These are phyloP conservation scores for Homarus americanus DNA, from an alignment of 1,140 invertebrate genomes.

Conservation along the genomic window DNA sequence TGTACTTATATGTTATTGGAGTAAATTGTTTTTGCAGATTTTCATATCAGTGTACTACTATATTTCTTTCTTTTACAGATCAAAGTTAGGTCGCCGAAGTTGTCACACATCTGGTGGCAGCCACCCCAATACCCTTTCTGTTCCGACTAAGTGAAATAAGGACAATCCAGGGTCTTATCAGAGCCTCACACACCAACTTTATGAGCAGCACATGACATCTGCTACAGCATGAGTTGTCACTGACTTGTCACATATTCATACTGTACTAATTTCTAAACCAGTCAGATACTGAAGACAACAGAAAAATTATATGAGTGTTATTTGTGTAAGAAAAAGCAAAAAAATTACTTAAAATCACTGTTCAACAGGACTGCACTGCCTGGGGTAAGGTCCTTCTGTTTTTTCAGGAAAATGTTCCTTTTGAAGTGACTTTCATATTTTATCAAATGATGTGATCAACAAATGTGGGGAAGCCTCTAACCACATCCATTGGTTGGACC, in stretches of 20 bases:
- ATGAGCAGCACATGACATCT: constrained; percentile 7
- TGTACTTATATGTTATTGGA: no score
- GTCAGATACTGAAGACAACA: constrained; percentile 15
- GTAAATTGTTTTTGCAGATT: no score
- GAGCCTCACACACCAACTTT: constrained; percentile 26
- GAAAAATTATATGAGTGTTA: neutral
- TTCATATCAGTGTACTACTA: no score
- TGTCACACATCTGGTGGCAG: constrained; percentile 73
- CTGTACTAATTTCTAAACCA: neutral
- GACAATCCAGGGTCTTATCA: constrained; percentile 3
- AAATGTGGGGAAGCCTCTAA: neutral
- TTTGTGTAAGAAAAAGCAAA: constrained; percentile 3
- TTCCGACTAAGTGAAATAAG: constrained; percentile 66
- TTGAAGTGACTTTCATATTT: neutral
- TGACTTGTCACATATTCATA: constrained; percentile 12
- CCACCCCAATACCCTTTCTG: constrained; percentile 71
- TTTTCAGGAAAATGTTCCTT: neutral
- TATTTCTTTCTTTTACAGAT: no score
- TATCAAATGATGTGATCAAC: neutral
- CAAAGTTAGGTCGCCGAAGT: no score
- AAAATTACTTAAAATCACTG: neutral
- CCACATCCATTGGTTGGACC: neutral
- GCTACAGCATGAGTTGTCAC: constrained; percentile 16
- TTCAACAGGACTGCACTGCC: constrained; percentile 2
- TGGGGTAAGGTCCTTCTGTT: constrained; percentile 46